A percentile compares a stretch with the other conserved stretches of the same genome.
Conservation (phyloP, 2,888 invertebrate species). For the Pelosia muscerda region DNA sequence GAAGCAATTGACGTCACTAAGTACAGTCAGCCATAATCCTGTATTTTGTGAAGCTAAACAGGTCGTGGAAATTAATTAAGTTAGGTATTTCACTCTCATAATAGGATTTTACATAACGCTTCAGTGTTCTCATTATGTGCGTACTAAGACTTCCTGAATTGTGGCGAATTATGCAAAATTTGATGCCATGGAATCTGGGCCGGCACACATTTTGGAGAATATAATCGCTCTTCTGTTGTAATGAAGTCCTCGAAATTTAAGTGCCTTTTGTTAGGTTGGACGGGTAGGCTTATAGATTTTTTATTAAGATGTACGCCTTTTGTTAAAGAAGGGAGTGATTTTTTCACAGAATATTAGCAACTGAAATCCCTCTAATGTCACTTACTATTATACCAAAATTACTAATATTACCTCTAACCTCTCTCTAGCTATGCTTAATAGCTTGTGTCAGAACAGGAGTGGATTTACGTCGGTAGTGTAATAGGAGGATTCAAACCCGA, state of each 20-base stretch:
- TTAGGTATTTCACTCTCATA: constrained; percentile 21
- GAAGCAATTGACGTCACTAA: not conserved
- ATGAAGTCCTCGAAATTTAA: not conserved
- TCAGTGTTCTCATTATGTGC: constrained; percentile 17
- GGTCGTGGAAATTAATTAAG: constrained; percentile 16
- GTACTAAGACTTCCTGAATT: constrained; percentile 33
- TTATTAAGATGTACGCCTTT: not conserved
- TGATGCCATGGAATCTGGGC: constrained; percentile 7
- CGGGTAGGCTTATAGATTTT: not conserved
- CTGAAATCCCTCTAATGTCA: no score
- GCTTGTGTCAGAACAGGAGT: no score
- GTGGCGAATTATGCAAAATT: constrained; percentile 10
- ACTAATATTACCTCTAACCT: no score
- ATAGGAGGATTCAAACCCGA: no score
- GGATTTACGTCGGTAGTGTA: no score
- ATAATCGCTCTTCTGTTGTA: not conserved
- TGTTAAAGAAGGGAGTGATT: no score
- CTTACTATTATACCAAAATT: no score
- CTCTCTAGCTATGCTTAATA: no score
- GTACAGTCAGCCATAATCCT: constrained; percentile 12
- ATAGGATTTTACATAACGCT: constrained; percentile 41
- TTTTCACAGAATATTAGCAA: no score
- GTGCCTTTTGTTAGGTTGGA: not conserved
- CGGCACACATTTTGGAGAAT: not conserved
- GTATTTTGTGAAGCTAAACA: constrained; percentile 15